These are phyloP conservation scores for Synanthedon vespiformis DNA, from an alignment of 2,888 invertebrate species.

Conservation along the genomic window DNA sequence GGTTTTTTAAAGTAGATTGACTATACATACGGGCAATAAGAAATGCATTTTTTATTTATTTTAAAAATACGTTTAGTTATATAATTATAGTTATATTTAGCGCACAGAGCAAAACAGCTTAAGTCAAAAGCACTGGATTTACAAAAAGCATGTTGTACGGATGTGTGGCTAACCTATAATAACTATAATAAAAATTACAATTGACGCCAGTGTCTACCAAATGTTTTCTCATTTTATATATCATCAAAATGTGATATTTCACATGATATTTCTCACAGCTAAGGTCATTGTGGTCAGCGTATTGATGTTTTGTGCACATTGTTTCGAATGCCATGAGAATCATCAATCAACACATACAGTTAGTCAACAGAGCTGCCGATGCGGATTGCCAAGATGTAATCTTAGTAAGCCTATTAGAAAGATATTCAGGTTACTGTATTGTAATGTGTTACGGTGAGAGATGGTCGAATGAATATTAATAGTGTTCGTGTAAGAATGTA, in stretches of 20 bases:
- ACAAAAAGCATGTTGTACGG: too few relatives aligned
- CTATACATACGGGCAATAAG: too few relatives aligned
- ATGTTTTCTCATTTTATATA: constrained; percentile 10
- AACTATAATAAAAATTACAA: too few relatives aligned
- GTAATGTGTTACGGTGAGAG: constrained; percentile 9
- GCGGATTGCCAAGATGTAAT: constrained; percentile 22
- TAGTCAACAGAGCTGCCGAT: constrained; percentile 20
- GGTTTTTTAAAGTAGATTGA: too few relatives aligned
- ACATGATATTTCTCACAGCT: constrained; percentile 25
- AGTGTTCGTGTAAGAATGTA: constrained; percentile 7
- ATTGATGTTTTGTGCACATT: constrained; percentile 44
- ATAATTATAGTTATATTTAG: too few relatives aligned
- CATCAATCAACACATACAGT: constrained; percentile 50
- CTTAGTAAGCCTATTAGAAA: constrained; percentile 26
- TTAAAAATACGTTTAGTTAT: too few relatives aligned
- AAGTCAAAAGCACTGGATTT: too few relatives aligned
- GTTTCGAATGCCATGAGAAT: constrained; percentile 45
- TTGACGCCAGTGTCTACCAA: too few relatives aligned
- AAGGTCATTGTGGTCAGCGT: constrained; percentile 36
- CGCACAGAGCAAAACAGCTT: too few relatives aligned
- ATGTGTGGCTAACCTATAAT: too few relatives aligned
- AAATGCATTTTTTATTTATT: too few relatives aligned
- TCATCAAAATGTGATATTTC: constrained; percentile 50
- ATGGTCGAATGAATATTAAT: constrained; percentile 10
- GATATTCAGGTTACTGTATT: constrained; percentile 20